These are phyloP conservation scores for Sciurus carolinensis DNA, from an alignment of 2,797 vertebrate genomes.

Conservation along the genomic window DNA sequence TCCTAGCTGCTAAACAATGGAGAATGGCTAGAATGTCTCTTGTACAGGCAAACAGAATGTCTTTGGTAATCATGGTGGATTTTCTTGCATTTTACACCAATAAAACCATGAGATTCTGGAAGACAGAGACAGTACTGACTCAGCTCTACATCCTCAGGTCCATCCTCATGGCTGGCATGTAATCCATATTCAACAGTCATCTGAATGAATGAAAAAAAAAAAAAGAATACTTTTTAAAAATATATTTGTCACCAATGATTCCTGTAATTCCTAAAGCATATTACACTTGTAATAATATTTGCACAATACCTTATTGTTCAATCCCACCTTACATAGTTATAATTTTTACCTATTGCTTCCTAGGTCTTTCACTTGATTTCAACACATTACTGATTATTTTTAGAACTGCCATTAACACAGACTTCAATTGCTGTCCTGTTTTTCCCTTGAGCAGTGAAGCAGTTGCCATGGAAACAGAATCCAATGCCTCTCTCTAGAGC, in stretches of 20 bases:
- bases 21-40: neutral
- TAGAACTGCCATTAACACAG: slow-evolving; percentile 83
- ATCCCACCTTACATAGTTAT: neutral
- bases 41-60: neutral
- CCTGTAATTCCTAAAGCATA: neutral
- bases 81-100: slow-evolving; percentile 1
- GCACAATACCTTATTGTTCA: slow-evolving; percentile 27
- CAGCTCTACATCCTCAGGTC: neutral
- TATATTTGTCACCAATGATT: slow-evolving; percentile 15
- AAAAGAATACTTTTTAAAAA: slow-evolving; percentile 62
- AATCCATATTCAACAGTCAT: neutral
- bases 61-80: neutral
- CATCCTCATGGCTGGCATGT: neutral
- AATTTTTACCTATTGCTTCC: slow-evolving; percentile 69
- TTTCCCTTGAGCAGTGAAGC: slow-evolving; percentile 77
- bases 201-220: neutral
- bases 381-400: slow-evolving; percentile 80
- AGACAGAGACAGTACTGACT: neutral
- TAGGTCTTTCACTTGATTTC: slow-evolving; percentile 74
- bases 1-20: neutral
- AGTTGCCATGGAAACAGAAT: slow-evolving; percentile 84
- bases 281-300: slow-evolving; percentile 33
- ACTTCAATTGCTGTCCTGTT: slow-evolving; percentile 81
- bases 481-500: slow-evolving; percentile 74
- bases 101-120: neutral